These are phyloP conservation scores for Eurosta solidaginis DNA, from an alignment of 1,140 invertebrate species.

Conservation along the genomic window DNA sequence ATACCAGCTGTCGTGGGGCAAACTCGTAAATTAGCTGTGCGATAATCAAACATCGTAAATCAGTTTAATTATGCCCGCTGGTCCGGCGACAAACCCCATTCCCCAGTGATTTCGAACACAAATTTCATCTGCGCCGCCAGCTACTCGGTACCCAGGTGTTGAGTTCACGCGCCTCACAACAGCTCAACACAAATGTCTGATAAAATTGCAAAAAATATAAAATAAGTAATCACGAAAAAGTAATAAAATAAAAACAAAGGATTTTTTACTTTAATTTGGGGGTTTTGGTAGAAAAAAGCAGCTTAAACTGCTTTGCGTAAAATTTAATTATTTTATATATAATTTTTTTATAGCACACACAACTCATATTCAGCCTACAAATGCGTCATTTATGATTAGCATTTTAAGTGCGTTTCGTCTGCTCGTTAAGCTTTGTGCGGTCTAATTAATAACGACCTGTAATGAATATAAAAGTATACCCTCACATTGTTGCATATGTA, in stretches of 20 bases:
- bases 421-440: not conserved
- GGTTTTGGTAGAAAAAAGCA: not conserved
- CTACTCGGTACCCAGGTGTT: not conserved
- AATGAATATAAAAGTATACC: not conserved
- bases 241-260: not conserved
- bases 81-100: not conserved
- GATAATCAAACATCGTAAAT: constrained; percentile 29
- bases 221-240: not conserved
- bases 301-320: not conserved
- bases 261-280: too few species aligned
- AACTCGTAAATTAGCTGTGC: constrained; percentile 21
- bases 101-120: not conserved
- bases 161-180: not conserved
- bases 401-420: constrained; percentile 3
- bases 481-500: too few species aligned
- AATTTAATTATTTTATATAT: not conserved
- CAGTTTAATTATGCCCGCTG: constrained; percentile 17
- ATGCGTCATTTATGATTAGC: constrained; percentile 9
- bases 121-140: not conserved
- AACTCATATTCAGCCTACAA: too few species aligned
- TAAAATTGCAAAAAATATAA: not conserved
- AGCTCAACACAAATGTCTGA: too few species aligned
- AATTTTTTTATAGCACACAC: too few species aligned
- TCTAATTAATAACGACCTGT: not conserved
- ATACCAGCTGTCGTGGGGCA: not conserved